Base-by-base conservation (phyloP, 2,113 vertebrate genomes). In the Anhinga rufa region DNA sequence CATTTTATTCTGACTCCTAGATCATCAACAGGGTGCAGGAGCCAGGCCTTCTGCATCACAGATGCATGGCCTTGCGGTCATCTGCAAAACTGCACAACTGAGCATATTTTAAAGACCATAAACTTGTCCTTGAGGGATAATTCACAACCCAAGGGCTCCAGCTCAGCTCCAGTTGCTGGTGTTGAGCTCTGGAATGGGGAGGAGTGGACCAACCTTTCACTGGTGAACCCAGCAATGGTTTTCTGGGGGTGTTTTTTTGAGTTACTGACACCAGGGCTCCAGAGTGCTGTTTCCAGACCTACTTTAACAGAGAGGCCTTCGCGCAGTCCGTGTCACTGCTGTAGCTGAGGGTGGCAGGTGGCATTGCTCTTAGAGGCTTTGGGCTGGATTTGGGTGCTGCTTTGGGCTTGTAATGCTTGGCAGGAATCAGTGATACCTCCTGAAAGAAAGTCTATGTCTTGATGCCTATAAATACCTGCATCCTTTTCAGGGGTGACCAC, bases 401-500 rank as follows among this genome's bases (percentile, higher is more conserved):
- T 71, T 51, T 64, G 68, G 25, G 34, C 64, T 83, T 10, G 1
- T 26, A 46, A 19, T 54, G 51, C 36, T 6, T 52, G 28, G 8
- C 58, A 49, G 55, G 36, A 48, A 48, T 17, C 0, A 0, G n/a
- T 8, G 70, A 28, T 36, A 36, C 36, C 44, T 62, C 17, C 51
- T 49, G 68, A 49, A 38, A 40, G 44, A 51, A n/a, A 24, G 46
- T 34, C 46, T 12, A 0, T 54, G 10, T 46, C 34, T 70, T 15
- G 15, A 34, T 38, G 48, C 32, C 31, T 65, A 3, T 46, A 42
- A 65, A 11, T 32, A 32, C 82, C 64, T 60, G 51, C 48, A 5
- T 91, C 84, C 83, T 48, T 91, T 58, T 14, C 96, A 99, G 99
- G 97, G 99, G 99, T 0, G 99, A 99, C 98, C 99, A 99, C 97